Conservation (phyloP, 2,113 vertebrate species). For the Cryptotis parvus region DNA sequence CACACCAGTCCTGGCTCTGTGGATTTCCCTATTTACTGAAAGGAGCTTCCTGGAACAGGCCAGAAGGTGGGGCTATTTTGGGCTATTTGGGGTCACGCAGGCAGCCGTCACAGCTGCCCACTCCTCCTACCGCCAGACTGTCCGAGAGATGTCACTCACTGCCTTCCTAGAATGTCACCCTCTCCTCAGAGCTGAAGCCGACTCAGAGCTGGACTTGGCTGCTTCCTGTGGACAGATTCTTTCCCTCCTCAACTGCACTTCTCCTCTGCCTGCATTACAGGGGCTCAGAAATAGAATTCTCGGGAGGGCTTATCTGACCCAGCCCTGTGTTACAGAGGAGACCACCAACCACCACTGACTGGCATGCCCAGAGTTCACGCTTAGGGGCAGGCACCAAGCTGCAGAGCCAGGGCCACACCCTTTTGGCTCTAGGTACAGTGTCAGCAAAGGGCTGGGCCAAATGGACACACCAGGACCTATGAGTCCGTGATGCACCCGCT, state of each 20-base stretch:
- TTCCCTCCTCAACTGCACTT: background rate
- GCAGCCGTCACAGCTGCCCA: slow-evolving; percentile 53
- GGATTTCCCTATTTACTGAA: background rate
- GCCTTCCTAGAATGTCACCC: slow-evolving; percentile 59
- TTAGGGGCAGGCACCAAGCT: background rate
- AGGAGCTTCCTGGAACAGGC: slow-evolving; percentile 7
- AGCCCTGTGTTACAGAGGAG: background rate
- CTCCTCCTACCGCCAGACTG: slow-evolving; percentile 55
- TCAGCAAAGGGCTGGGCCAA: background rate
- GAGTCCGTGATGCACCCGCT: background rate
- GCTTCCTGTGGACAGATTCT: background rate
- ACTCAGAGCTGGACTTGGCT: slow-evolving; percentile 1
- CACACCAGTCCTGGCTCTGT: background rate
- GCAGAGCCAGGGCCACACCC: background rate
- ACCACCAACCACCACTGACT: background rate
- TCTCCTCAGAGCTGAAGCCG: background rate
- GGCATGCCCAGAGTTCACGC: background rate
- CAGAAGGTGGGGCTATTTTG: slow-evolving; percentile 60
- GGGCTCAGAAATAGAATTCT: background rate
- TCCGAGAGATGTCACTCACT: slow-evolving; percentile 31
- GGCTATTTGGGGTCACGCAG: slow-evolving; percentile 22
- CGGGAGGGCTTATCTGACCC: background rate
- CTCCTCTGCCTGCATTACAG: background rate
- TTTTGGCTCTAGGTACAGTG: background rate
- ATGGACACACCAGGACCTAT: background rate